A percentile compares a stretch with the other conserved stretches of the same genome.
phyloP scores from a whole-genome alignment of 2,113 vertebrate species.

The Sprattus sprattus region DNA sequence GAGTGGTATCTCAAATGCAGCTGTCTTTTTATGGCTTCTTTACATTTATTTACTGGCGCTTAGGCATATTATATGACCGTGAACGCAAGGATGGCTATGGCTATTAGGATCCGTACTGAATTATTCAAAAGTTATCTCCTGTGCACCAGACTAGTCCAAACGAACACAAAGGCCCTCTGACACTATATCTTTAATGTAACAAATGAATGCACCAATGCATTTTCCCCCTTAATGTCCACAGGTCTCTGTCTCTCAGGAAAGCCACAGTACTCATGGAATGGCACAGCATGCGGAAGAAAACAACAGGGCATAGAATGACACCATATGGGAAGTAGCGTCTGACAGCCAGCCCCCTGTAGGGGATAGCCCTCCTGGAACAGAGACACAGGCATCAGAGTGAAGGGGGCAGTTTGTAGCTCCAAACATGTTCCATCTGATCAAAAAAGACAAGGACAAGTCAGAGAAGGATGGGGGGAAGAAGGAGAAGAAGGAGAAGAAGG shows the following conservation, averaged over 20 bases:
- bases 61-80: background rate
- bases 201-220: background rate
- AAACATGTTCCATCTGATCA: constrained; percentile 87
- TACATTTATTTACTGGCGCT: background rate
- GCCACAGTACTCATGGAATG: background rate
- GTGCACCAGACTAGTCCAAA: background rate
- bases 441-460: constrained; percentile 87
- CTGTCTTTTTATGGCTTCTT: background rate
- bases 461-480: constrained; percentile 82
- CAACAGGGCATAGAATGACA: background rate
- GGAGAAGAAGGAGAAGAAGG: constrained; percentile 90
- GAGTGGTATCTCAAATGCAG: background rate
- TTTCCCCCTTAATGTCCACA: background rate
- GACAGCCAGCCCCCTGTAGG: constrained; percentile 9
- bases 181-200: background rate
- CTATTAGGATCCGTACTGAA: background rate
- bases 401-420: constrained; percentile 31
- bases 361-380: background rate
- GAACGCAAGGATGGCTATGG: background rate
- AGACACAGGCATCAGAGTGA: background rate
- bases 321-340: constrained; percentile 12
- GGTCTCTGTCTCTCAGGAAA: background rate
- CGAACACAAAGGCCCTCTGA: no score
- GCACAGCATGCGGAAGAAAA: background rate
- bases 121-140: background rate